A percentile compares a stretch with the other conserved stretches of the same genome.
phyloP scores from a whole-genome alignment of 2,797 vertebrate genomes.

The Pempheris klunzingeri region DNA sequence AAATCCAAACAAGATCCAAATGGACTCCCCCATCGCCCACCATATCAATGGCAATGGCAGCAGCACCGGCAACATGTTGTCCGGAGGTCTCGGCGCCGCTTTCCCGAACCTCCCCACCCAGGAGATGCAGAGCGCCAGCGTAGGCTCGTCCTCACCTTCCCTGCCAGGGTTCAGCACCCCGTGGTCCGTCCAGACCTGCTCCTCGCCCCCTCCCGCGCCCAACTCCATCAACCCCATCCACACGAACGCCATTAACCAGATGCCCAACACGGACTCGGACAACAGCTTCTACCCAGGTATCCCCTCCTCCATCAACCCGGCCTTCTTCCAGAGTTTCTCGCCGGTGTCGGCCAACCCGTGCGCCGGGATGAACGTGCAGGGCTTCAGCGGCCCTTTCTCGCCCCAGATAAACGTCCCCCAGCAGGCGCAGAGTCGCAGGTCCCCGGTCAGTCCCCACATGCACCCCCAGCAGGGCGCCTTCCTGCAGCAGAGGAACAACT shows the following conservation, averaged over 20 bases:
- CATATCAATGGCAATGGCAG: conserved; percentile 87
- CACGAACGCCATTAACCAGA: conserved; percentile 84
- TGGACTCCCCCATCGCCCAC: conserved; percentile 94
- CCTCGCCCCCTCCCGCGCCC: conserved; percentile 89
- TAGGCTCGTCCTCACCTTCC: conserved; percentile 89
- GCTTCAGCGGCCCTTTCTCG: conserved; percentile 91
- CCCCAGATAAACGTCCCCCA: conserved; percentile 91
- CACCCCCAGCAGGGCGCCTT: conserved; percentile 93
- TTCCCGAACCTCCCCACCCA: conserved; percentile 90
- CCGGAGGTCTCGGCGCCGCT: conserved; percentile 88
- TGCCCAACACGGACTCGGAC: conserved; percentile 89
- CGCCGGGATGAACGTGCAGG: conserved; percentile 88
- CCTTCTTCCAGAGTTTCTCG: conserved; percentile 96
- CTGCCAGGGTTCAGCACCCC: conserved; percentile 93
- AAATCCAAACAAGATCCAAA: conserved; percentile 82
- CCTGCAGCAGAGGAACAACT: conserved; percentile 95
- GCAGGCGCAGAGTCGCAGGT: conserved; percentile 91
- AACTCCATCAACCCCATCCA: conserved; percentile 77
- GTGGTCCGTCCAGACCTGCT: conserved; percentile 96
- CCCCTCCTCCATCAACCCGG: conserved; percentile 94
- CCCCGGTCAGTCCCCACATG: conserved; percentile 94
- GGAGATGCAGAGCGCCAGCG: conserved; percentile 88
- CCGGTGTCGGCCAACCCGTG: conserved; percentile 91
- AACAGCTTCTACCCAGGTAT: conserved; percentile 94
- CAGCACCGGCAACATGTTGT: conserved; percentile 86